Base-by-base conservation (phyloP, 2,113 vertebrate genomes). In the Anseranas semipalmata region DNA sequence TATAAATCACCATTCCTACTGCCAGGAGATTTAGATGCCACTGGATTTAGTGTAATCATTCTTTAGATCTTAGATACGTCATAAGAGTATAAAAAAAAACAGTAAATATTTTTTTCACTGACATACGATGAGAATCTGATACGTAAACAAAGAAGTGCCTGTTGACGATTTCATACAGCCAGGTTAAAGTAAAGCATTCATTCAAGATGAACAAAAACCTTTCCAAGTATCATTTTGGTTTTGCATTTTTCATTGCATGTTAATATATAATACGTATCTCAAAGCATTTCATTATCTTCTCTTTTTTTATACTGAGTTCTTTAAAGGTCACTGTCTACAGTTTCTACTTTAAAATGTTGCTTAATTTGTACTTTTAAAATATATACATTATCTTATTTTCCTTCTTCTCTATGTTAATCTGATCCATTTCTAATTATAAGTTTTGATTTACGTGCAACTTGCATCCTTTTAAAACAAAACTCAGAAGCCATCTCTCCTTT, bases 241-340 rank as follows among this genome's bases (percentile, higher is more conserved):
- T 71, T 82, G 89, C 25, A 37, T 52, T 48, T 48, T 52, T 52
- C 17, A n/a, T 35, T 52, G 35, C 27, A 28, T 5, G 15, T 12
- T 9, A 56, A 32, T 56, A 56, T 18, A 32, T 32, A 56, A 32
- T 32, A 56, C 16, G 13, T 39, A 85, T 77, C 85, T 93, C 74
- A 32, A 92, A 81, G 71, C 45, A 90, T 82, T 87, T 53, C 7
- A 77, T 90, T 92, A 81, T 56, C 70, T 55, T 83, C 45, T 78
- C 39, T 60, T 65, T 45, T 55, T 80, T 84, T 55, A 80, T 67
- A 71, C 35, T 27, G 28, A 82, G 37, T 28, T 67, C 79, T 92
- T 92, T 90, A 62, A 90, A 71, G 56, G 90, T 74, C 74, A 82
- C 52, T 92, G 77, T 87, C 78, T 65, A 70, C 33, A 85, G 37